Base-by-base conservation (phyloP, 2,888 invertebrate genomes). In the Rhogogaster chlorosoma region DNA sequence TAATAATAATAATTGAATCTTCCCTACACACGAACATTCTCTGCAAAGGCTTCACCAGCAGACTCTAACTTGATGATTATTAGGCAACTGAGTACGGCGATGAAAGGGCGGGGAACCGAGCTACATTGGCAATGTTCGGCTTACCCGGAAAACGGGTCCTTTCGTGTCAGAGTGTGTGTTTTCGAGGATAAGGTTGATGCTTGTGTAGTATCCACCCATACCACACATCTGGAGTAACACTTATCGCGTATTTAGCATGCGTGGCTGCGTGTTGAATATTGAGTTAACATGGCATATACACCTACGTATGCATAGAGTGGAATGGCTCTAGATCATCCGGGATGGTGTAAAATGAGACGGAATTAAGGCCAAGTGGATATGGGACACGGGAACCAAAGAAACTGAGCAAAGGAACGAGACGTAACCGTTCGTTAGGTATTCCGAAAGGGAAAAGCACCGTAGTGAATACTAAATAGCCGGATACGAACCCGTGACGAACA, bases 401-500 rank as follows among this genome's bases (percentile, higher is more conserved):
- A 67, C 67, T 12, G 32, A 67, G 67, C 6, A 12, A 32, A 32
- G 29, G 4, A 32, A 67, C 32, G 32, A 32, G 45, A 78, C 18
- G 49, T 12, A 18, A n/a, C 18, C 36, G 80, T 38, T 80, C 22
- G 36, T 80, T 80, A 36, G 61, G 9, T 80, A 80, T 80, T 80
- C 61, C 61, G 36, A 22, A 18, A 38, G 57, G 80, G 61, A 57
- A 61, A 61, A 15, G 61, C 80, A 36, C n/a, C 61, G 12, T n/a
- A 22, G 61, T 61, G 80, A 80, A 80, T 80, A 61, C 26, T 38
- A 38, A 80, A 80, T 38, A 38, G 38, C 61, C 77, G 49, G 77
- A 49, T 49, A 61, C 36, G n/a, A 26, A 53, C 10, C n/a, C 78
- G 53, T 36, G 57, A 36, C 49, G 78, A 57, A 78, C 15, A 18